Base-by-base conservation (phyloP, 2,113 vertebrate species). In the Tyrannus savana region DNA sequence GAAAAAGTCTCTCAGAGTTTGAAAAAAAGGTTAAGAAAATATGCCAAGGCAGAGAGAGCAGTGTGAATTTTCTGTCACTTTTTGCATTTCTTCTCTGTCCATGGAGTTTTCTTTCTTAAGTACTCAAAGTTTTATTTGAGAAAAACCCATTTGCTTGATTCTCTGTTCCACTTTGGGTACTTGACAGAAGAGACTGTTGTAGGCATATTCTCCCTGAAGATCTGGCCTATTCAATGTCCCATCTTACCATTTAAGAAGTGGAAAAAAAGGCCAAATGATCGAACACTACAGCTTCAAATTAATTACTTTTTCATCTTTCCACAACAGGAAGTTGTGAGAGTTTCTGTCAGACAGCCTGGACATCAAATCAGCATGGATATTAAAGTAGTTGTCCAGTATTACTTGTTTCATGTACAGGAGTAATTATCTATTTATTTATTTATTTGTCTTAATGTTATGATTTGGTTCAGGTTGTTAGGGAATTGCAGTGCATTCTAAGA, bases 161-260 rank as follows among this genome's bases (percentile, higher is more conserved):
- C 7, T 81, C 8, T 56, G 17, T 7, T 75, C 21, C 4, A 14
- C 50, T 53, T 74, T 35, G 8, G 19, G 4, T 39, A 33, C 10
- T 46, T 0, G 0, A 1, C 0, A 0, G 46, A 62, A 53, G 12
- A 49, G 22, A 33, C n/a, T 2, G 25, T 4, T 44, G 27, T 25
- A 69, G 22, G 14, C 4, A 33, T 30, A 31, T 44, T 69, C 19
- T 10, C 14, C 3, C 18, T 46, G 46, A 49, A 58, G 6, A 24
- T 44, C 8, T 69, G 56, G 24, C 56, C 35, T 6, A 9, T 30
- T 87, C 71, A 12, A 3, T 66, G 44, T 24, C 23, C 46, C 33
- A 46, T 59, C 37, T 59, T 33, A 52, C 23, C 2, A 4, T 1
- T 2, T 22, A 42, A 85, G 21, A 35, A 44, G 7, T 18, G 5